phyloP scores from a whole-genome alignment of 2,113 vertebrate genomes.

The Gambusia holbrooki region DNA sequence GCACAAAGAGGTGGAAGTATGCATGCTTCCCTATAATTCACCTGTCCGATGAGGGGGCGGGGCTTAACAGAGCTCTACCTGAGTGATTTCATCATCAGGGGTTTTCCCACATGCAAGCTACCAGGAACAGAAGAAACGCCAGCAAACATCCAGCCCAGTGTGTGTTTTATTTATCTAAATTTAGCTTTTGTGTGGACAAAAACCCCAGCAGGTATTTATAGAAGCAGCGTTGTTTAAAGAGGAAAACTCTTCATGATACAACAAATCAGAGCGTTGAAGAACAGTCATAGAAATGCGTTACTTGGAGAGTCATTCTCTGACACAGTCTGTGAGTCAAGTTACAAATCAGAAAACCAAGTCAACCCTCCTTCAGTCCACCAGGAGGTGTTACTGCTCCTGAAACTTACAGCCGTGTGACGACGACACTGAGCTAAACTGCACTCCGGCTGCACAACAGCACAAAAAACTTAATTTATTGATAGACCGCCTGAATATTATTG shows the following conservation, averaged over 20 bases:
- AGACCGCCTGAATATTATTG: too few relatives aligned
- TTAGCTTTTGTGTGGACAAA: conserved; percentile 24
- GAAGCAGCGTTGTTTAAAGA: background rate
- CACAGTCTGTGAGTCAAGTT: background rate
- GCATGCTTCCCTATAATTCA: background rate
- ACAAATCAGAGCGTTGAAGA: background rate
- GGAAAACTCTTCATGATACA: background rate
- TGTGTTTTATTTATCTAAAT: conserved; percentile 27
- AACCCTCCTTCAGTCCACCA: conserved; percentile 4
- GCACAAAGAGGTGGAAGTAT: background rate
- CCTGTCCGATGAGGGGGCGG: background rate
- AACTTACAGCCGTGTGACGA: background rate
- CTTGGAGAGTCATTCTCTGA: background rate
- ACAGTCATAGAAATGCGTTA: background rate
- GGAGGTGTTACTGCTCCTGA: conserved; percentile 15
- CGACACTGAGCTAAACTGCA: background rate
- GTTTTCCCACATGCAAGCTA: conserved; percentile 38
- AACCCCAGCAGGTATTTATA: conserved; percentile 1
- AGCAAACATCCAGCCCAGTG: conserved; percentile 19
- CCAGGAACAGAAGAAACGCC: conserved; percentile 30
- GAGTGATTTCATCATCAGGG: conserved; percentile 46
- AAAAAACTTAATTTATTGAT: too few relatives aligned
- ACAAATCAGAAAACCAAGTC: background rate
- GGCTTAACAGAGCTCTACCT: conserved; percentile 25
- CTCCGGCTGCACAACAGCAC: too few relatives aligned